Evolutionary conservation across 2,888 invertebrate genomes (phyloP).

Genomic region (Harpalus rufipes): DNA sequence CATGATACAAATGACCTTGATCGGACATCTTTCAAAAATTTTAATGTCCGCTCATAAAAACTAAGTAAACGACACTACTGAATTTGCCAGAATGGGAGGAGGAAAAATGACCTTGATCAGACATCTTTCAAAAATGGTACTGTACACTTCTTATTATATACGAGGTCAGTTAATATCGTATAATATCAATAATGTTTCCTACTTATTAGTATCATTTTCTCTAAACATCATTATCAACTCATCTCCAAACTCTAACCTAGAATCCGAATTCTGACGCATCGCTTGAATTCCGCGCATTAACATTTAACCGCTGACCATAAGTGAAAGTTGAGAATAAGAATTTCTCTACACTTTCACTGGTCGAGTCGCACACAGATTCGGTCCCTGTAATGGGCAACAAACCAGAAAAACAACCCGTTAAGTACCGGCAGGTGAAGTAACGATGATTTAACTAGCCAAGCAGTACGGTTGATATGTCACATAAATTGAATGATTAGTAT

Average conservation of each 20-base stretch:
- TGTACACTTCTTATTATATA: too few relatives aligned
- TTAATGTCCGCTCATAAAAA: too few relatives aligned
- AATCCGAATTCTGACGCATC: not conserved
- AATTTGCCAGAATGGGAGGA: too few relatives aligned
- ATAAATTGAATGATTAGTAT: too few relatives aligned
- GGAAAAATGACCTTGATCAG: too few relatives aligned
- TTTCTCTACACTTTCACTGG: not conserved
- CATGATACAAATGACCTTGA: too few relatives aligned
- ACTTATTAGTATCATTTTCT: too few relatives aligned
- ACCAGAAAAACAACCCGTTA: conserved; percentile 32
- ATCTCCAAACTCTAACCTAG: not conserved
- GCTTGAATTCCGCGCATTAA: not conserved
- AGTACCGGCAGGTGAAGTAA: conserved; percentile 12
- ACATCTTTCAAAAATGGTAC: too few relatives aligned
- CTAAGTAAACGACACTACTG: too few relatives aligned
- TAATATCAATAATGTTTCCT: too few relatives aligned
- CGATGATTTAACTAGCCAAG: conserved; percentile 19
- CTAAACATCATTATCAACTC: not conserved
- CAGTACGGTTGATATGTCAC: not conserved
- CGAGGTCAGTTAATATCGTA: too few relatives aligned
- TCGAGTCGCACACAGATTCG: not conserved
- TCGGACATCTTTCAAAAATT: too few relatives aligned
- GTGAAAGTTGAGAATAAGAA: not conserved
- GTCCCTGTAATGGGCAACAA: not conserved
- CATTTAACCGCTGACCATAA: not conserved